A percentile compares a stretch with the other conserved stretches of the same genome.
Evolutionary conservation across 2,113 vertebrate species (phyloP).

Genomic region (Pollimyrus isidori): DNA sequence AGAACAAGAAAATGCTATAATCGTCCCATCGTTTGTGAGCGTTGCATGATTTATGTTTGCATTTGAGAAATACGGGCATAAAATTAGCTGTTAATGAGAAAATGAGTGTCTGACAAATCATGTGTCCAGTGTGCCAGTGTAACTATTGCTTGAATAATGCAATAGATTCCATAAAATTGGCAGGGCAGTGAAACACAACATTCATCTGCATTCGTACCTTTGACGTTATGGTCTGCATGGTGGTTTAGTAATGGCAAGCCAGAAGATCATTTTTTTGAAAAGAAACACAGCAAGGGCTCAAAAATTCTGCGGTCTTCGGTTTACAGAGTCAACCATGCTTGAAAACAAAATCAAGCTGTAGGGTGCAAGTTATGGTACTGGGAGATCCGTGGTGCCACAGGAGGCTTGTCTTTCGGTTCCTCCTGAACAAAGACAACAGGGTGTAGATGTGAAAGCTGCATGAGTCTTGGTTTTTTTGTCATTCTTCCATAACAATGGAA

Average conservation of each 20-base stretch:
- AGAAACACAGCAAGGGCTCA: background rate
- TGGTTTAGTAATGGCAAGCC: background rate
- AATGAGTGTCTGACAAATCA: background rate
- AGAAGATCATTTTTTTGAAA: background rate
- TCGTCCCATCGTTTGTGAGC: background rate
- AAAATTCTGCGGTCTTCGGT: background rate
- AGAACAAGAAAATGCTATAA: background rate
- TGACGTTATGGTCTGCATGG: background rate
- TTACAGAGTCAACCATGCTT: background rate
- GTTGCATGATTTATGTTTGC: background rate
- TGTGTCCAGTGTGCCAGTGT: background rate
- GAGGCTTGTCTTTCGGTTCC: background rate
- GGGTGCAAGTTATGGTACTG: background rate
- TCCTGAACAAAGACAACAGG: background rate
- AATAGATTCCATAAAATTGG: background rate
- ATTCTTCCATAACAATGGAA: background rate
- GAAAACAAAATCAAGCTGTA: background rate
- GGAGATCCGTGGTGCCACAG: too few species aligned
- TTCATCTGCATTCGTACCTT: background rate
- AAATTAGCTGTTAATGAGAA: background rate
- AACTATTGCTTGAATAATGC: background rate
- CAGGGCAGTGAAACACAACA: background rate
- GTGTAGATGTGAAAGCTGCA: background rate
- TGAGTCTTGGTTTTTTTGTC: background rate
- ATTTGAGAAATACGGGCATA: background rate